Base-by-base conservation (phyloP, 2,888 invertebrate genomes). In the Anthophora plumipes region DNA sequence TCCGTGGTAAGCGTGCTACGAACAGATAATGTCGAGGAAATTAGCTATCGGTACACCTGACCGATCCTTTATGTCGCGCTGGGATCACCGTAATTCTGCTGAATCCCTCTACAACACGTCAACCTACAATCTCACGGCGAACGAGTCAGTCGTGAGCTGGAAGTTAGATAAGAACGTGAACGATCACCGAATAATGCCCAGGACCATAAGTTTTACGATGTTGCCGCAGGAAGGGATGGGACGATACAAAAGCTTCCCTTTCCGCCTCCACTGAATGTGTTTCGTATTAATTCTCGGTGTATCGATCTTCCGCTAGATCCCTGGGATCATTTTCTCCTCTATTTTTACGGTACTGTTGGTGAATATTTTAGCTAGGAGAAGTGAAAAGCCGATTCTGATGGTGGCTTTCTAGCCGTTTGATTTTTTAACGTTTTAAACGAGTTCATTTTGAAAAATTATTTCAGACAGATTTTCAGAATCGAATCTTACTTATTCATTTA, bases 21-120 rank as follows among this genome's bases (percentile, higher is more conserved):
- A 63, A 46, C 77, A 84, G 86, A 88, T 88, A 86, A 88, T 86
- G 88, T 84, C 82, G 71, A 72, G 63, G 77, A 83, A 83, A 85
- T 81, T 83, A 87, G 83, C 63, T 81, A 84, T 81, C 84, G 78
- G 81, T 77, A 79, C 79, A 83, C 82, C 86, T 83, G 84, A 69
- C 63, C 84, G 80, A 84, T 84, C 83, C 84, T 77, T 80, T 88
- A 81, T 64, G 68, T 71, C 63, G 67, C 57, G 22, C 9, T 64
- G 57, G 54, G 73, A 79, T 79, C 77, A 77, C 80, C 74, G 80
- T 83, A 83, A 80, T 80, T 77, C 83, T 46, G 59, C 61, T 70
- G 67, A 75, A 75, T 69, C 80, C 77, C 77, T 72, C 67, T 61
- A 69, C 64, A 64, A 60, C 78, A 52, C 60, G 68, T 80, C 81